Base-by-base conservation (phyloP, 2,888 invertebrate species). In the Tortrix viridana region DNA sequence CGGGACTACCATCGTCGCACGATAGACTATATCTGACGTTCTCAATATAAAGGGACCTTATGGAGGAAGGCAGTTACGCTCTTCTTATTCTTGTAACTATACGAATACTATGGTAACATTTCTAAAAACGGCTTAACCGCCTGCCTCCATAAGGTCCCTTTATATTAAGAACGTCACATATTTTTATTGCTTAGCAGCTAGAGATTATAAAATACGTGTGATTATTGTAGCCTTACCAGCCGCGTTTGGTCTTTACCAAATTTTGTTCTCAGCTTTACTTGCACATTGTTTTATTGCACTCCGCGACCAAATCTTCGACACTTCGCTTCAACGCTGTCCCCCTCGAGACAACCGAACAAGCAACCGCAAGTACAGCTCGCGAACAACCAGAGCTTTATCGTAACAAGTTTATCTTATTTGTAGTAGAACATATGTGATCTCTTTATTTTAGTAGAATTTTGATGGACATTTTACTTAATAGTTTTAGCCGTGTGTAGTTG, bases 401-500 rank as follows among this genome's bases (percentile, higher is more conserved):
- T 85, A 86, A 86, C 87, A 82, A 81, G 80, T 85, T 86, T 88
- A 85, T 85, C 85, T 87, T 88, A 86, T 85, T 89, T 85, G 85
- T 89, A 83, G 81, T 83, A 83, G 85, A 84, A 86, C 83, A 84
- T 84, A 81, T 77, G 84, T 90, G 91, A 92, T 92, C 91, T 92
- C 91, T 88, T 89, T 89, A 85, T 87, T 89, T 85, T 89, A 90
- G 87, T 89, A 85, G 81, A 86, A 86, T 88, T 89, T 89, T 89
- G 88, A 89, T 88, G 89, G 89, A 88, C 89, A 86, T 89, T 89
- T 90, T 91, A 91, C 90, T 90, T 91, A 89, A 88, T 90, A 90
- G 86, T 79, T 82, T 81, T 89, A 89, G 84, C 84, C 73, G 80
- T 84, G 80, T 83, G 81, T 86, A 86, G 81, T 82, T 82, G 80